Evolutionary conservation across 2,888 invertebrate species (phyloP).

Genomic region (Alsophila aescularia): DNA sequence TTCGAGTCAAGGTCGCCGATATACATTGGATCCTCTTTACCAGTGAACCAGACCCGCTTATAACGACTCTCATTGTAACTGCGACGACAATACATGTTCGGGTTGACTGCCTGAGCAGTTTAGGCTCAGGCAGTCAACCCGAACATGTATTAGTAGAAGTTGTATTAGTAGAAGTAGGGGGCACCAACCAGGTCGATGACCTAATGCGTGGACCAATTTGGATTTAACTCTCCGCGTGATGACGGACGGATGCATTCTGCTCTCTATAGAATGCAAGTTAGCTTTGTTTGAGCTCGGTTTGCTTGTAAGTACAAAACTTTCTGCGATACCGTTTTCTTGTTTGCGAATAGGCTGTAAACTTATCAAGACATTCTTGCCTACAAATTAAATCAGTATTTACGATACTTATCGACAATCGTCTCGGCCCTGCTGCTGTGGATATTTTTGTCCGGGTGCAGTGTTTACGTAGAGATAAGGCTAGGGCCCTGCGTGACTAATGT

Average conservation of each 20-base stretch:
- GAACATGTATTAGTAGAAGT: constrained; percentile 52
- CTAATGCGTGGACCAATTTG: constrained; percentile 72
- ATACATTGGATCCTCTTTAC: constrained; percentile 53
- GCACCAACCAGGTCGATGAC: constrained; percentile 69
- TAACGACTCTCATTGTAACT: constrained; percentile 68
- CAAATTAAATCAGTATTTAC: not conserved
- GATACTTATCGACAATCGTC: constrained; percentile 22
- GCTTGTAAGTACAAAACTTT: not conserved
- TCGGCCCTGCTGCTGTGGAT: constrained; percentile 35
- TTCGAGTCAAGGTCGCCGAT: constrained; percentile 70
- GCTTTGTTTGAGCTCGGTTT: constrained; percentile 9
- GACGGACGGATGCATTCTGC: constrained; percentile 5
- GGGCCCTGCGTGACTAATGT: constrained; percentile 68
- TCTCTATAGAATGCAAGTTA: not conserved
- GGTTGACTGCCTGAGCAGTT: constrained; percentile 67
- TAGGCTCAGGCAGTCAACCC: too few species aligned
- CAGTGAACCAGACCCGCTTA: constrained; percentile 50
- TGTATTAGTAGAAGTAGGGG: constrained; percentile 56
- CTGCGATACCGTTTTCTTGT: not conserved
- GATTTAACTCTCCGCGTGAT: constrained; percentile 55
- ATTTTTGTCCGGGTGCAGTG: constrained; percentile 51
- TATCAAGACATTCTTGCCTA: not conserved
- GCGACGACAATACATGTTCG: constrained; percentile 67
- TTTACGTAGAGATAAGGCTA: constrained; percentile 60
- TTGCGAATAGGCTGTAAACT: too few species aligned